Base-by-base conservation (phyloP, 1,140 invertebrate genomes). In the Meloidogyne chitwoodi region DNA sequence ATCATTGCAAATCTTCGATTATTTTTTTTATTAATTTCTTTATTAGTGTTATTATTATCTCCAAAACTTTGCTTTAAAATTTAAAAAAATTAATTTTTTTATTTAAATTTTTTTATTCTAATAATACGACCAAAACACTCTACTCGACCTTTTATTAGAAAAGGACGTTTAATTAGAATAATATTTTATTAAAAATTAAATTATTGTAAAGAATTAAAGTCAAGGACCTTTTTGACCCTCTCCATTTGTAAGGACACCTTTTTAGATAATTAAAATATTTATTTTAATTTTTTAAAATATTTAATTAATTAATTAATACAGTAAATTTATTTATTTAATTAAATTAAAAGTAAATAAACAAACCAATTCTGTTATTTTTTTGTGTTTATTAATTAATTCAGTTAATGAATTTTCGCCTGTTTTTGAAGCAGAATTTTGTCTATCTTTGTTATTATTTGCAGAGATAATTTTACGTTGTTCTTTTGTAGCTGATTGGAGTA, bases 371-470 rank as follows among this genome's bases (percentile, higher is more conserved):
- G 27, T 76, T 16, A 31, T 24, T 71, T 27, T 64, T 44, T 76
- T 76, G 61, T 76, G 66, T 27, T 74, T 76, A 29, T 24, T 31
- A 22, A 76, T 34, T 61, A 76, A 44, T 70, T 64, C 67, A 1
- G 75, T 19, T 26, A 76, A 34, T 26, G 68, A 73, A 24, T 71
- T 61, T 64, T 73, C 67, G 19, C 34, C 31, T 29, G 24, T 11
- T 74, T 76, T 64, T 48, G 48, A 14, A 22, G 24, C 27, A 16
- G 48, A 67, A 24, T 63, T 68, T 68, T 41, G 19, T 11, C 41
- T 11, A 26, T 69, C n/a, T 19, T 26, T 44, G 27, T 5, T 3
- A 1, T 12, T 14, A 48, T 14, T 6, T 2, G 48, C 19, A 6
- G 48, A n/a, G n/a, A n/a, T n/a, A 56, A n/a, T 8, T n/a, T 56